Conservation (phyloP, 2,888 invertebrate genomes). For the Apantesis nais region DNA sequence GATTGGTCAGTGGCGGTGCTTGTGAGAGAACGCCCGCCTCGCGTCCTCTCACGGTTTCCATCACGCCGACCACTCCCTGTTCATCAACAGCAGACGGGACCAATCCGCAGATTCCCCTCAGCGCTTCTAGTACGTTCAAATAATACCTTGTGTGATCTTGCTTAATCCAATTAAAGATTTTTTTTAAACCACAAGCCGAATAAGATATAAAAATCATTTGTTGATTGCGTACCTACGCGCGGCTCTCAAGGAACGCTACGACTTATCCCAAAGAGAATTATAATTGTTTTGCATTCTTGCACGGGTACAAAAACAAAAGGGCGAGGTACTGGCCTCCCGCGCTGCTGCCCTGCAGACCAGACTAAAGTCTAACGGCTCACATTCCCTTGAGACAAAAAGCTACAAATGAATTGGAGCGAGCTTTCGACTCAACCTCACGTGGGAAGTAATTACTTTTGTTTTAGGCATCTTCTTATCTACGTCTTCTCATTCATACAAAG, state of each 20-base stretch:
- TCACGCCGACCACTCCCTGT: conserved; percentile 62
- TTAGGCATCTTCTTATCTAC: conserved; percentile 28
- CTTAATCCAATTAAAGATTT: conserved; percentile 72
- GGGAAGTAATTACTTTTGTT: conserved; percentile 48
- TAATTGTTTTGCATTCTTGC: conserved; percentile 86
- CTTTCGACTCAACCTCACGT: conserved; percentile 57
- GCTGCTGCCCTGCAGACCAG: conserved; percentile 72
- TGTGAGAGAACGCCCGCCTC: conserved; percentile 67
- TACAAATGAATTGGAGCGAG: conserved; percentile 75
- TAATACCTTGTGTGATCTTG: conserved; percentile 45
- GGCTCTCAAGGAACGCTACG: conserved; percentile 73
- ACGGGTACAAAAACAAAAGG: conserved; percentile 84
- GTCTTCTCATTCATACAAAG: no score
- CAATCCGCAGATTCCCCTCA: conserved; percentile 41
- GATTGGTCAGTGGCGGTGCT: conserved; percentile 78
- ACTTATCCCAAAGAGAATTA: conserved; percentile 81
- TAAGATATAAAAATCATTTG: conserved; percentile 70
- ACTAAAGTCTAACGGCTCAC: conserved; percentile 83
- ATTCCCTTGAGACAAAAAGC: conserved; percentile 81
- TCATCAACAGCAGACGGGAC: conserved; percentile 52
- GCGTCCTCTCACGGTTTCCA: conserved; percentile 46
- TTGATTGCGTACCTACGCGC: conserved; percentile 72
- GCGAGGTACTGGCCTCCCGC: conserved; percentile 77
- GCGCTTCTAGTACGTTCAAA: conserved; percentile 34
- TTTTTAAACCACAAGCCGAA: conserved; percentile 75